Conservation (phyloP, 2,113 vertebrate species). For the Elephantulus edwardii region DNA sequence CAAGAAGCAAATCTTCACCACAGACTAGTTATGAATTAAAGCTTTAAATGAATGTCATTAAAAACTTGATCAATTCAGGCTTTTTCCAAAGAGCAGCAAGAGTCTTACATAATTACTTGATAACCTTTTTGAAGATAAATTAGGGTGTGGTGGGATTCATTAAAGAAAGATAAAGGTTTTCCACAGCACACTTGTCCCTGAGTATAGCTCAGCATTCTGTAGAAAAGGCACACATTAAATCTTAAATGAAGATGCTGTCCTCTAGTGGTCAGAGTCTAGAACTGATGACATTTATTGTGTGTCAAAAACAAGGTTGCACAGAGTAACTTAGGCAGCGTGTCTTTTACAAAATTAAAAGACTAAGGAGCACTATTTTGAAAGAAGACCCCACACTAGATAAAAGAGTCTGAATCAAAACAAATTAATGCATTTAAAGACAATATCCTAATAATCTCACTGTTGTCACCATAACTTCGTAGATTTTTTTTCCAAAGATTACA, state of each 20-base stretch:
- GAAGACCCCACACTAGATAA: not conserved
- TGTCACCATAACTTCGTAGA: not conserved
- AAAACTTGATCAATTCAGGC: not conserved
- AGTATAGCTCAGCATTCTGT: not conserved
- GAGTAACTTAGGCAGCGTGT: too few relatives aligned
- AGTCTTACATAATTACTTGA: not conserved
- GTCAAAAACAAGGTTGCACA: rapidly evolving
- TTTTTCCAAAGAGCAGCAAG: not conserved
- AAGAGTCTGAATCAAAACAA: not conserved
- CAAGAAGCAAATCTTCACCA: not conserved
- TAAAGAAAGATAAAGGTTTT: not conserved
- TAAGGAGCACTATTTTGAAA: not conserved
- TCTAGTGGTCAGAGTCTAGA: constrained; percentile 67
- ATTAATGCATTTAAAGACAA: not conserved
- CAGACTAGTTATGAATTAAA: not conserved
- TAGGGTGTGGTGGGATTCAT: not conserved
- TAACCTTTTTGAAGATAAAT: not conserved
- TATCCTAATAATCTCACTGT: not conserved
- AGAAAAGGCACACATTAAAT: rapidly evolving
- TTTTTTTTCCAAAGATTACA: not conserved
- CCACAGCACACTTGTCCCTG: not conserved
- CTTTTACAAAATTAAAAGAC: not conserved
- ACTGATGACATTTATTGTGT: not conserved
- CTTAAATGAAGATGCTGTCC: constrained; percentile 70
- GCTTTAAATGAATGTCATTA: not conserved